Evolutionary conservation across 2,888 invertebrate species (phyloP), one percentile per base, ranked within the genome.

Genomic region (Andricus curvator): DNA sequence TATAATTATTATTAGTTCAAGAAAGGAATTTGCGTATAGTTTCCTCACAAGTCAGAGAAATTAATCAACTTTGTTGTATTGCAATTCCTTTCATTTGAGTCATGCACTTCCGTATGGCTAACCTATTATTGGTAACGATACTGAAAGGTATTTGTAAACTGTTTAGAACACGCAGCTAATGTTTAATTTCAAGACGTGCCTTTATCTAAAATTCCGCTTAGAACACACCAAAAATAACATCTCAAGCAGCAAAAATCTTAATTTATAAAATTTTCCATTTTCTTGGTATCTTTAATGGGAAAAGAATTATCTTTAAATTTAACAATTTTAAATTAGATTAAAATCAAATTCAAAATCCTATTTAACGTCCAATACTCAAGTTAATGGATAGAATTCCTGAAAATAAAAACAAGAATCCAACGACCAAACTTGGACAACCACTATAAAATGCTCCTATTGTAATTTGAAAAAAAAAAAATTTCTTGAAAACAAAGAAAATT

Each of bases 141-240:
- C 60, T 78, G 78, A 80, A 82, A 76, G 84, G 80, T 85, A 84
- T 87, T 86, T 85, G 83, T 82, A 87, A 86, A 84, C 78, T 79
- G 83, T 87, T 87, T 84, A 79, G 81, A 82, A 70, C 51, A 29
- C 33, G 37, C 65, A 29, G 20, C 22, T 68, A 78, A 80, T 82
- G 84, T 85, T 86, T 84, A 79, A 83, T 82, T 81, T 79, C 70
- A 64, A 81, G 83, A 87, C 87, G 86, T 84, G 86, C 79, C 79
- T 15, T 37, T 79, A 82, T 80, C 81, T 85, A 67, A 86, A 85
- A 86, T 74, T 84, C 80, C 67, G 33, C 68, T 67, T 25, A 78
- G 68, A 80, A 86, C 86, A 48, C 25, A 81, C 67, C 25, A 15
- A 5, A 64, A 29, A 64, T 64, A 15, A 64, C 22, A 64, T 6